Conservation (phyloP, 2,113 vertebrate species). For the Cisticola juncidis region DNA sequence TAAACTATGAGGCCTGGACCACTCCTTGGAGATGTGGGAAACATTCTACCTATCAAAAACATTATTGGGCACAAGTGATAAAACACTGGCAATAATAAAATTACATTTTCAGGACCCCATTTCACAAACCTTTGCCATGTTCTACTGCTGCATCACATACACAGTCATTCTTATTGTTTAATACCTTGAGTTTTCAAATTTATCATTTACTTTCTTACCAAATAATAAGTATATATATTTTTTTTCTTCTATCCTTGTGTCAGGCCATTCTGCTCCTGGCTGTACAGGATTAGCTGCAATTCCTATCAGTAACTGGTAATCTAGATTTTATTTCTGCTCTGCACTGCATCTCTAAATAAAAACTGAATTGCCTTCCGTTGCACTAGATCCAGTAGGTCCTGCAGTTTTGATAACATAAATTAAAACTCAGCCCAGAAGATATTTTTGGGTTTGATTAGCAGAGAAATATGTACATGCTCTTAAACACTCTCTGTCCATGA, state of each 20-base stretch:
- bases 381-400: neutral
- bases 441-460: neutral
- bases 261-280: neutral
- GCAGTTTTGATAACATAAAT: neutral
- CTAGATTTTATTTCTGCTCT: neutral
- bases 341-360: neutral
- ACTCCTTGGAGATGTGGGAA: conserved; percentile 23
- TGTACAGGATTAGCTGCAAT: neutral
- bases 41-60: neutral
- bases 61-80: neutral
- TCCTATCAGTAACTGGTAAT: neutral
- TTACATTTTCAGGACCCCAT: neutral
- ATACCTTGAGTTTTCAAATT: neutral
- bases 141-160: neutral
- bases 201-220: neutral
- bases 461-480: neutral
- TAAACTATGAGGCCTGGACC: neutral
- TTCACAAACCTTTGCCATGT: neutral
- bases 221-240: neutral
- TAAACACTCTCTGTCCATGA: neutral
- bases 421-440: neutral
- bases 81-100: neutral
- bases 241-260: neutral
- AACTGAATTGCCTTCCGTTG: neutral
- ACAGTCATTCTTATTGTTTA: neutral